A percentile compares a stretch with the other conserved stretches of the same genome.
These are phyloP conservation scores for Ormyrus pomaceus DNA, from an alignment of 2,888 invertebrate species.

Conservation along the genomic window DNA sequence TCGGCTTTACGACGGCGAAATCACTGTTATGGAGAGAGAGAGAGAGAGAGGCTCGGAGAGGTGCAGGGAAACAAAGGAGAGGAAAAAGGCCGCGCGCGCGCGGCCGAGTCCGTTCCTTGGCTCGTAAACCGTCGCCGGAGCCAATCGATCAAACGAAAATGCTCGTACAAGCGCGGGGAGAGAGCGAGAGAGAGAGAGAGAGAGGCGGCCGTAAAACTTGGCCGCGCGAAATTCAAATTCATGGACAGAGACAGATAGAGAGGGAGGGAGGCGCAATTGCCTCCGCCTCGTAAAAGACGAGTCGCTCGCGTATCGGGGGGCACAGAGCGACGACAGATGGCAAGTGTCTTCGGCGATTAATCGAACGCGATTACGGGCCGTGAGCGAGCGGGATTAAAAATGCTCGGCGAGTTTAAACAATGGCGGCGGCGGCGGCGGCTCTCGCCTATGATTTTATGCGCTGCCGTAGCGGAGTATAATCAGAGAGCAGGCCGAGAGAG, in stretches of 20 bases:
- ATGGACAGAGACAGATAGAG: background rate
- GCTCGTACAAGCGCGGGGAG: background rate
- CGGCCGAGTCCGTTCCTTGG: too few species aligned
- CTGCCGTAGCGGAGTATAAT: conserved; percentile 28
- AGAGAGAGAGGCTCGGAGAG: too few species aligned
- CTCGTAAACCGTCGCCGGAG: too few species aligned
- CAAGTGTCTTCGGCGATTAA: background rate
- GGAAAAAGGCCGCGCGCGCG: too few species aligned
- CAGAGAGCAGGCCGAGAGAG: conserved; percentile 8
- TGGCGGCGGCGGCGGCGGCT: conserved; percentile 65
- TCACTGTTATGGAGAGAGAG: too few species aligned
- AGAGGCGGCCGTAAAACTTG: conserved; percentile 16
- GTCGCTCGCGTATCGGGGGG: background rate
- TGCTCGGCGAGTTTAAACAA: conserved; percentile 70
- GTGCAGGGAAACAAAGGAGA: too few species aligned
- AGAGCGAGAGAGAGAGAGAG: too few species aligned
- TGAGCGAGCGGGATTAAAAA: too few species aligned
- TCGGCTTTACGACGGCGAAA: too few species aligned
- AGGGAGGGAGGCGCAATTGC: background rate
- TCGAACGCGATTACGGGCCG: too few species aligned
- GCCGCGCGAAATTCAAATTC: conserved; percentile 35
- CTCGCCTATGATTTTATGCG: conserved; percentile 57
- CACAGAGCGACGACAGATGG: background rate
- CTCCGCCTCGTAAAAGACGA: background rate
- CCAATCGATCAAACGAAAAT: conserved; percentile 26